Evolutionary conservation across 2,113 vertebrate species (phyloP).

Genomic region (Podocnemis expansa): DNA sequence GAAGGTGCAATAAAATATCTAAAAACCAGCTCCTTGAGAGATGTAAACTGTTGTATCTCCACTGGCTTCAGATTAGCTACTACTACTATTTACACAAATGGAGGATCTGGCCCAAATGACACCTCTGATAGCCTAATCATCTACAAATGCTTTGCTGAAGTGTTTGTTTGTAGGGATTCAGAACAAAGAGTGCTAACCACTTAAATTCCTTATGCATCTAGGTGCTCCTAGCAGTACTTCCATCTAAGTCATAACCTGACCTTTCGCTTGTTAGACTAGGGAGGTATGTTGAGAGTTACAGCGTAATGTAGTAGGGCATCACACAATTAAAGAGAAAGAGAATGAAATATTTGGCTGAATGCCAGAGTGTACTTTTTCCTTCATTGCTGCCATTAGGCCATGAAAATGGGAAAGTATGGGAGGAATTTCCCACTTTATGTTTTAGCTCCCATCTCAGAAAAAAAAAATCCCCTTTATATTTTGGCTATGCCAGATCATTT

Average conservation of each 20-base stretch:
- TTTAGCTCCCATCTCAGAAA: conserved; percentile 32
- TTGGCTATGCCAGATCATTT: conserved; percentile 75
- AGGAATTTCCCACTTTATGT: conserved; percentile 83
- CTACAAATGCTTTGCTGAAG: accelerated
- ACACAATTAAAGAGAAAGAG: conserved; percentile 37
- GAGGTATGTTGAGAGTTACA: not conserved
- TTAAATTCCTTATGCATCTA: accelerated
- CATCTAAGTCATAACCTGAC: not conserved
- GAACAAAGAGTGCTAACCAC: not conserved
- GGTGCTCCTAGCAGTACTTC: not conserved
- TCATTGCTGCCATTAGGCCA: conserved; percentile 74
- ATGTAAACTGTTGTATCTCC: accelerated
- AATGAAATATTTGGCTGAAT: conserved; percentile 53
- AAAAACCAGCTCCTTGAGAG: not conserved
- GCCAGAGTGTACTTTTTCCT: conserved; percentile 58
- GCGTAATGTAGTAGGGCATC: not conserved
- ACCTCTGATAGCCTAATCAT: accelerated
- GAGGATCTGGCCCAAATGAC: accelerated
- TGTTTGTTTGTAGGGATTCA: not conserved
- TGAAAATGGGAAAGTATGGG: conserved; percentile 85
- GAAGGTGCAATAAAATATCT: not conserved
- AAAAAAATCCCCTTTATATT: conserved; percentile 63
- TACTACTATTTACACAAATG: accelerated
- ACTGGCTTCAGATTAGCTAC: accelerated
- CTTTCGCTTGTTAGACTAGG: not conserved